Evolutionary conservation across 2,888 invertebrate genomes (phyloP).

Genomic region (Phrixothrix hirtus): DNA sequence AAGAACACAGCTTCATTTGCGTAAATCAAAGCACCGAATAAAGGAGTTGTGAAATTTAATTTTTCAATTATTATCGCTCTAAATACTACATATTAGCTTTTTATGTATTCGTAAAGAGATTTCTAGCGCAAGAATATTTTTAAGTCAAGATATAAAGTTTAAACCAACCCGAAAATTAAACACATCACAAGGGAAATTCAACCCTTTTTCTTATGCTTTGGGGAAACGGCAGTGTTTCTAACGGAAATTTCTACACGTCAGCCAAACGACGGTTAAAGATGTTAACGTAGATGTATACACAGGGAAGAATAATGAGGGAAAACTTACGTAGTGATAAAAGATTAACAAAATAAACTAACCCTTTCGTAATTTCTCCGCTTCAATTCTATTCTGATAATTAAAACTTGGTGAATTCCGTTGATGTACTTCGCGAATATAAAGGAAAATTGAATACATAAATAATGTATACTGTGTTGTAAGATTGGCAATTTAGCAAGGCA

Average conservation of each 20-base stretch:
- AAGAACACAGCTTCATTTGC: slow-evolving; percentile 19
- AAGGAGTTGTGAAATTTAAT: slow-evolving; percentile 12
- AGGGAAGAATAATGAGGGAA: background rate
- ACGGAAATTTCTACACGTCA: slow-evolving; percentile 8
- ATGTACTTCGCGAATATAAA: slow-evolving; percentile 42
- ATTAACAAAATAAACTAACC: slow-evolving; percentile 13
- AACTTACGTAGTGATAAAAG: background rate
- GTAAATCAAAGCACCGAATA: slow-evolving; percentile 15
- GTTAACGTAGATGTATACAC: background rate
- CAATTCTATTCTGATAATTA: slow-evolving; percentile 37
- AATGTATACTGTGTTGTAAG: slow-evolving; percentile 36
- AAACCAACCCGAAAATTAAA: slow-evolving; percentile 29
- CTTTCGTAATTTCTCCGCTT: slow-evolving; percentile 27
- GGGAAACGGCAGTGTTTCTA: slow-evolving; percentile 15
- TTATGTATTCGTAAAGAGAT: too few species aligned
- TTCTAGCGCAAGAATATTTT: slow-evolving; percentile 16
- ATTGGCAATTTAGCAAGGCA: slow-evolving; percentile 26
- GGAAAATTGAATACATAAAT: slow-evolving; percentile 53
- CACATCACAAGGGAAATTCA: slow-evolving; percentile 35
- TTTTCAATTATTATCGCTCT: slow-evolving; percentile 1
- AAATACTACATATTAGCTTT: too few species aligned
- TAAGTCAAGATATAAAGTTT: slow-evolving; percentile 26
- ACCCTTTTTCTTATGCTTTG: slow-evolving; percentile 37
- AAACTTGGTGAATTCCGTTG: slow-evolving; percentile 43
- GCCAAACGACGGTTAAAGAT: slow-evolving; percentile 2